These are phyloP conservation scores for Amphipoea oculea DNA, from an alignment of 2,888 invertebrate genomes.

Conservation along the genomic window DNA sequence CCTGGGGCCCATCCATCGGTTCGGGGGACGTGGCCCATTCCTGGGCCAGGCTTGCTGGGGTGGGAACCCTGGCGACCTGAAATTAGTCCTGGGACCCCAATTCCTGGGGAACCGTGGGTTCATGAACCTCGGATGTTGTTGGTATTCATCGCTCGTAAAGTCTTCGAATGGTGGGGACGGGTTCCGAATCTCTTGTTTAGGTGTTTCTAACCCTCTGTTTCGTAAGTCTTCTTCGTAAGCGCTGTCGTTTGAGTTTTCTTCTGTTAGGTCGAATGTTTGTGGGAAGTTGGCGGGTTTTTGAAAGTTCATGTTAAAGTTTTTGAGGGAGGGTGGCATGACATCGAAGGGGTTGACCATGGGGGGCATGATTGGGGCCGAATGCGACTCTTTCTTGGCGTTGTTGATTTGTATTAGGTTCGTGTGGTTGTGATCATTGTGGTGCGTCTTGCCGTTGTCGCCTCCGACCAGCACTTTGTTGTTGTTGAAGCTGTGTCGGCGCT, in stretches of 20 bases:
- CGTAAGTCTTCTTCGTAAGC: slow-evolving; percentile 79
- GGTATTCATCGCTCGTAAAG: slow-evolving; percentile 73
- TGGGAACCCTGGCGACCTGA: slow-evolving; percentile 73
- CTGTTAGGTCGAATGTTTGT: slow-evolving; percentile 50
- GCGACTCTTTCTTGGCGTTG: slow-evolving; percentile 72
- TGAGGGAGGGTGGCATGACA: slow-evolving; percentile 79
- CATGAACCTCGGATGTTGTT: slow-evolving; percentile 70
- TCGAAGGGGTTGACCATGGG: slow-evolving; percentile 84
- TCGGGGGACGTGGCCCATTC: slow-evolving; percentile 81
- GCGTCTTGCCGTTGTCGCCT: slow-evolving; percentile 54
- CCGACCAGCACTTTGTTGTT: slow-evolving; percentile 88
- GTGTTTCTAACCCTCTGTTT: slow-evolving; percentile 71
- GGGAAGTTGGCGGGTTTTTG: slow-evolving; percentile 60
- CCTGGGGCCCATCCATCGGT: slow-evolving; percentile 83
- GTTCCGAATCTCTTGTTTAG: slow-evolving; percentile 52
- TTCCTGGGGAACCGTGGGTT: slow-evolving; percentile 84
- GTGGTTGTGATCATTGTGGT: slow-evolving; percentile 72
- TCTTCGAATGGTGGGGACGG: slow-evolving; percentile 72
- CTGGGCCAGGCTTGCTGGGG: slow-evolving; percentile 80
- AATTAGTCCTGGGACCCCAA: slow-evolving; percentile 83
- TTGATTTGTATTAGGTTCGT: slow-evolving; percentile 76
- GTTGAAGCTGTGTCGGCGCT: slow-evolving; percentile 85
- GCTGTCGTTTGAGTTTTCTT: slow-evolving; percentile 71
- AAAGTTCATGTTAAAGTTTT: slow-evolving; percentile 70
- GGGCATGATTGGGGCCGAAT: slow-evolving; percentile 73